These are phyloP conservation scores for Ostrea edulis DNA, from an alignment of 1,140 invertebrate genomes.

Conservation along the genomic window DNA sequence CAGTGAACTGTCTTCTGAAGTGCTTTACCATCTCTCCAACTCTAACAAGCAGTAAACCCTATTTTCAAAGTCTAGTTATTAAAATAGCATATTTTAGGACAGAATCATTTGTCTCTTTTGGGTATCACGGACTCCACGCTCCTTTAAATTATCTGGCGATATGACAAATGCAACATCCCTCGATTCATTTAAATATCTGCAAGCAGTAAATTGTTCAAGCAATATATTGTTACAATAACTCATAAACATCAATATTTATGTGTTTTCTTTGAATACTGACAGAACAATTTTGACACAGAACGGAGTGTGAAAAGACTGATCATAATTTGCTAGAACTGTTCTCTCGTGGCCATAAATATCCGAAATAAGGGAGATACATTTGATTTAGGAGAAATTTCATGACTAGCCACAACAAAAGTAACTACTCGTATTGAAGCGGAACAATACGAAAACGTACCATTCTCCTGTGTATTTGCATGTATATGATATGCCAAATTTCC, in stretches of 20 bases:
- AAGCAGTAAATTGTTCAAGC: background rate
- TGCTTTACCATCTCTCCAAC: background rate
- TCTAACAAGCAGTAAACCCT: background rate
- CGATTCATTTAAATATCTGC: background rate
- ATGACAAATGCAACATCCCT: background rate
- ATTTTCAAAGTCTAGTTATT: no score
- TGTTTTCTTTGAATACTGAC: constrained; percentile 32
- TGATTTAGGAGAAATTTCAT: constrained; percentile 1
- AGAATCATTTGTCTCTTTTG: background rate
- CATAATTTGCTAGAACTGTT: constrained; percentile 21
- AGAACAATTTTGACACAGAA: constrained; percentile 27
- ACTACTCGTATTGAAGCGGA: background rate
- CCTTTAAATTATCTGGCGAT: background rate
- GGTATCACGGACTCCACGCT: background rate
- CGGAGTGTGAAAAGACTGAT: constrained; percentile 4
- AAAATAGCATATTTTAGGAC: no score
- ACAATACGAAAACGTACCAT: constrained; percentile 12
- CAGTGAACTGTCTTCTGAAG: background rate
- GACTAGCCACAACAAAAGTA: background rate
- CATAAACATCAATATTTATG: constrained; percentile 38
- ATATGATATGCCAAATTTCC: background rate
- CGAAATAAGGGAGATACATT: background rate
- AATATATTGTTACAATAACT: constrained; percentile 14
- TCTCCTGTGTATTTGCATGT: constrained; percentile 7
- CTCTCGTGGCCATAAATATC: background rate